A percentile compares a stretch with the other conserved stretches of the same genome.
phyloP scores from a whole-genome alignment of 2,797 vertebrate genomes.

The Sylvilagus floridanus region DNA sequence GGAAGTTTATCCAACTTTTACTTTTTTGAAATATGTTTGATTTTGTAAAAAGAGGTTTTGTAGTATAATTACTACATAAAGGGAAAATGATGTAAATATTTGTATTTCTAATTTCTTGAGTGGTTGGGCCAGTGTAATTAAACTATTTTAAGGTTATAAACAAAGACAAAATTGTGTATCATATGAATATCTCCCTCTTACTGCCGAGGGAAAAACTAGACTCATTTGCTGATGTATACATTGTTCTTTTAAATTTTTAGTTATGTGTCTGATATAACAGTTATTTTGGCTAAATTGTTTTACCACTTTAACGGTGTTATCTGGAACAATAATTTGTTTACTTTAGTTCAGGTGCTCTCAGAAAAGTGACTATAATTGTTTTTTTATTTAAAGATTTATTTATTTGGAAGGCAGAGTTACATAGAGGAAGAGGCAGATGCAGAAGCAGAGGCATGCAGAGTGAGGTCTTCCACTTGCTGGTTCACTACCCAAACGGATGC shows the following conservation, averaged over 20 bases:
- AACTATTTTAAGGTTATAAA: slow-evolving; percentile 38
- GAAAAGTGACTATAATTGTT: slow-evolving; percentile 7
- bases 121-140: not conserved
- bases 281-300: slow-evolving; percentile 33
- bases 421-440: too few relatives aligned
- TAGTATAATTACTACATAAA: slow-evolving; percentile 3
- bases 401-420: too few relatives aligned
- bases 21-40: slow-evolving; percentile 36
- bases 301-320: not conserved
- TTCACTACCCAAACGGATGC: too few relatives aligned
- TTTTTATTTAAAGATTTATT: too few relatives aligned
- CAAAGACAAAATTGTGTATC: not conserved
- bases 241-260: slow-evolving; percentile 52
- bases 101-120: slow-evolving; percentile 44
- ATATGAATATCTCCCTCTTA: not conserved
- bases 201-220: not conserved
- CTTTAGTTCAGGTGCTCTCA: not conserved
- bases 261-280: not conserved
- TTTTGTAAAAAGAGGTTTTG: slow-evolving; percentile 43
- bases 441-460: too few relatives aligned
- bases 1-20: slow-evolving; percentile 59
- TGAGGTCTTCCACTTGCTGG: too few relatives aligned
- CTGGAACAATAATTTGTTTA: not conserved
- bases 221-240: not conserved
- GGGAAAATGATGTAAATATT: not conserved